phyloP scores from a whole-genome alignment of 2,113 vertebrate species.

The Lamprologus ornatipinnis region DNA sequence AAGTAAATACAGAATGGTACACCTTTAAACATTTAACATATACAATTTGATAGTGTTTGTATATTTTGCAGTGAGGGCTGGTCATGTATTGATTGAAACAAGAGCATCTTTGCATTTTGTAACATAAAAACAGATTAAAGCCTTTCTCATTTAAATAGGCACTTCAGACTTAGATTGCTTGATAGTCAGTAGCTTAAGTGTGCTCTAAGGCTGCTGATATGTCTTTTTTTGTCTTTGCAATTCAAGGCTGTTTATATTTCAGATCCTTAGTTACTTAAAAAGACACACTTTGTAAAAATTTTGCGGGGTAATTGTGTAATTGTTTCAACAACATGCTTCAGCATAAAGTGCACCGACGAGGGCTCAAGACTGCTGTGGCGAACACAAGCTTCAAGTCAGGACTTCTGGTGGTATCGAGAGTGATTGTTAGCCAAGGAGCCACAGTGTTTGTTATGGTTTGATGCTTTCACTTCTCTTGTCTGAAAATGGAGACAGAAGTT shows the following conservation, averaged over 20 bases:
- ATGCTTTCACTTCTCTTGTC: slow-evolving; percentile 26
- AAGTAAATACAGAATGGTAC: not conserved
- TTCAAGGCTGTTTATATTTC: not conserved
- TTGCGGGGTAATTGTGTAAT: not conserved
- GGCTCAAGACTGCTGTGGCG: not conserved
- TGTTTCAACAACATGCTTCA: not conserved
- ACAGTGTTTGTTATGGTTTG: slow-evolving; percentile 22
- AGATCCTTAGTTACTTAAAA: not conserved
- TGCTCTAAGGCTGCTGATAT: not conserved
- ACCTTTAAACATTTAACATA: not conserved
- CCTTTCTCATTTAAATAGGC: not conserved
- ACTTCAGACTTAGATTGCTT: not conserved
- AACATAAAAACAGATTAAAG: not conserved
- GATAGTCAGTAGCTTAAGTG: not conserved
- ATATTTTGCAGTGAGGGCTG: not conserved
- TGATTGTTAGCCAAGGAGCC: slow-evolving; percentile 29
- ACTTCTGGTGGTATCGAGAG: slow-evolving; percentile 53
- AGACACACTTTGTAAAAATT: not conserved
- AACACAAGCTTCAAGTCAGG: slow-evolving; percentile 32
- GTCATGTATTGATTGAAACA: not conserved
- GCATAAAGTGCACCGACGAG: not conserved
- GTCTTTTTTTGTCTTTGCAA: not conserved
- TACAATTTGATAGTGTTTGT: not conserved
- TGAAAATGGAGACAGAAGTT: slow-evolving; percentile 7
- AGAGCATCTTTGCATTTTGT: not conserved